Percentiles rank a stretch among this genome's conserved stretches.
These are phyloP conservation scores for Stigmatopora argus DNA, from an alignment of 2,113 vertebrate species.

Conservation along the genomic window DNA sequence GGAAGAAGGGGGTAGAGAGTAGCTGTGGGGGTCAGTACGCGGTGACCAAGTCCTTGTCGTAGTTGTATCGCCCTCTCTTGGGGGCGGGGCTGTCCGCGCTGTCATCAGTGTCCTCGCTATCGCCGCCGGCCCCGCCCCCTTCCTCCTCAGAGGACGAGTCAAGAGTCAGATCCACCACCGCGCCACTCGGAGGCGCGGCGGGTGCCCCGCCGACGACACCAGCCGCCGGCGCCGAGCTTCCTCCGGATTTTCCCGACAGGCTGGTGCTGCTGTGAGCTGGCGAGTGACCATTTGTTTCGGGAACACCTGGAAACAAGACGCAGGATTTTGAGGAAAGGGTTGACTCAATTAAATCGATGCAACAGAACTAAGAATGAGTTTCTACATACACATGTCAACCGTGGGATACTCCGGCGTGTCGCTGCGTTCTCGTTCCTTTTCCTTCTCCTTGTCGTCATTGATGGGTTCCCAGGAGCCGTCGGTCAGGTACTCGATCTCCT, in stretches of 20 bases:
- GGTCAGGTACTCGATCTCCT: conserved; percentile 92
- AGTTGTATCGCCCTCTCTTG: conserved; percentile 87
- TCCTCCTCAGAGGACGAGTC: conserved; percentile 91
- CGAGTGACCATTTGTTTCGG: conserved; percentile 80
- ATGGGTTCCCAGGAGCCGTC: conserved; percentile 96
- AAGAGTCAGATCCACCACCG: conserved; percentile 93
- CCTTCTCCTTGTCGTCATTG: conserved; percentile 82
- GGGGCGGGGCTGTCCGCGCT: conserved; percentile 83
- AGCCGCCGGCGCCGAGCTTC: conserved; percentile 60
- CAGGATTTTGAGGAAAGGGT: not conserved
- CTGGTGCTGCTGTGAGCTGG: conserved; percentile 74
- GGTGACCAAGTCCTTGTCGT: conserved; percentile 92
- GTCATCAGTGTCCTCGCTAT: conserved; percentile 92
- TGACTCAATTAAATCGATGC: not conserved
- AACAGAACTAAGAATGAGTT: not conserved
- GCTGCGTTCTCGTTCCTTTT: conserved; percentile 81
- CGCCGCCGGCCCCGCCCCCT: conserved; percentile 75
- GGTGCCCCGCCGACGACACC: conserved; percentile 42
- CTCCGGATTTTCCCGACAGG: conserved; percentile 79
- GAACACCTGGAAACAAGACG: conserved; percentile 71
- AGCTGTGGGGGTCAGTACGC: conserved; percentile 81
- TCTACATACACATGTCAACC: conserved; percentile 82
- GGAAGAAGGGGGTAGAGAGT: conserved; percentile 8
- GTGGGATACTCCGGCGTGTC: conserved; percentile 87
- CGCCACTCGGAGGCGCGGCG: conserved; percentile 65